These are phyloP conservation scores for Anticlea derivata DNA, from an alignment of 2,888 invertebrate species.

Conservation along the genomic window DNA sequence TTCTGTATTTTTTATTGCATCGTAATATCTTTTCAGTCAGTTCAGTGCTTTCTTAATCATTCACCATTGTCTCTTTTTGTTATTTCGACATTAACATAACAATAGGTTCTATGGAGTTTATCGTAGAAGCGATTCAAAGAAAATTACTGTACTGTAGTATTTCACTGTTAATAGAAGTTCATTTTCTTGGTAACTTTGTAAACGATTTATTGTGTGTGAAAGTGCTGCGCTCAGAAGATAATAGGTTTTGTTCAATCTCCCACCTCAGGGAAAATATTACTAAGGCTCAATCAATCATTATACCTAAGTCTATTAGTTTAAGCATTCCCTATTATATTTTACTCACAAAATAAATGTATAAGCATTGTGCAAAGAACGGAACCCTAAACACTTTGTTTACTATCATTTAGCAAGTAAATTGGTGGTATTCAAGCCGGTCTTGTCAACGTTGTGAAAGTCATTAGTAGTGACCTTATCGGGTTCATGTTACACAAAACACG, in stretches of 20 bases:
- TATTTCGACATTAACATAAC: constrained; percentile 28
- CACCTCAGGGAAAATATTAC: too few relatives aligned
- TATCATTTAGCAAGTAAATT: constrained; percentile 23
- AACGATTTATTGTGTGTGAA: background rate
- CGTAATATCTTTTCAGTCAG: constrained; percentile 40
- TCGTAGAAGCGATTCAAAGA: constrained; percentile 8
- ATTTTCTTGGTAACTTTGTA: background rate
- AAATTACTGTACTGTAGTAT: constrained; percentile 12
- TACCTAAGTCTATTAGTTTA: too few relatives aligned
- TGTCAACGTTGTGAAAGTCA: constrained; percentile 34
- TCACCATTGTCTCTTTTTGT: constrained; percentile 43
- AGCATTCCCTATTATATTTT: too few relatives aligned
- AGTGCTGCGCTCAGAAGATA: background rate
- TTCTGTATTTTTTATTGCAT: constrained; percentile 38
- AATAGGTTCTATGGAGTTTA: constrained; percentile 24
- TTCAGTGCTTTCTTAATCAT: constrained; percentile 47
- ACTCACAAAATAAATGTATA: too few relatives aligned
- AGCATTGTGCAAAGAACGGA: background rate
- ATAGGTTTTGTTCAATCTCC: too few relatives aligned
- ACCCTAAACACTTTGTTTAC: constrained; percentile 2
- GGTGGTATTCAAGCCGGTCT: constrained; percentile 26
- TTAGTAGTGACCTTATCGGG: constrained; percentile 39
- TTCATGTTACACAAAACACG: constrained; percentile 35
- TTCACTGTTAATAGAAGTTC: constrained; percentile 7
- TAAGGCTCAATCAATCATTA: too few relatives aligned